Base-by-base conservation (phyloP, 2,888 invertebrate genomes). In the Drosophila anomalipes region DNA sequence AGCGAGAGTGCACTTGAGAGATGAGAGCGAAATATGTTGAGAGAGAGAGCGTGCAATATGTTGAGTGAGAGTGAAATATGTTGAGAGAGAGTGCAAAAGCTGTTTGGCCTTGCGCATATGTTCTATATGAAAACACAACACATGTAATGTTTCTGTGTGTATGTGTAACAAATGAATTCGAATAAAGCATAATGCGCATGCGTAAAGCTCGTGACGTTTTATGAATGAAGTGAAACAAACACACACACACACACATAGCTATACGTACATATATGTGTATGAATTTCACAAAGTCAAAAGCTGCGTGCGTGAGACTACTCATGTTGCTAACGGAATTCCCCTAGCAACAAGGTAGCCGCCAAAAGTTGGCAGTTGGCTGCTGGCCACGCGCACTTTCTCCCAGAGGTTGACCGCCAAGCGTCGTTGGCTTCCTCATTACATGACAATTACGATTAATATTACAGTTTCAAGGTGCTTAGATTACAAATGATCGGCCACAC, bases 351-450 rank as follows among this genome's bases (percentile, higher is more conserved):
- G 81, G 89, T 62, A 70, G 61, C 22, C 39, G 64, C 33, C 49
- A 68, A 52, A n/a, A 52, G 57, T 12, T 14, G 47, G 14, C 44
- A 49, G 35, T 32, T 32, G 60, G 57, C 56, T 51, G 51, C 28
- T 39, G 39, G 39, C 65, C 65, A 77, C 73, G 64, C 69, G 72
- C 68, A 81, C 90, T 86, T 88, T 90, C 90, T 85, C 86, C 70
- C 39, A 26, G 22, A 65, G 54, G 54, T 72, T 69, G 81, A 77
- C 69, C 66, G 63, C 51, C 73, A 72, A 52, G 56, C 26, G 61
- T 54, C 56, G 63, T 64, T 64, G 65, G 78, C 67, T 82, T 82
- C 82, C 82, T 84, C 54, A 82, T 83, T 82, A 83, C 82, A 79
- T 74, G 69, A 70, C 69, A 72, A 75, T 65, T 65, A 65, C 65